phyloP scores from a whole-genome alignment of 2,888 invertebrate genomes.

The Drosophila pseudotakahashii region DNA sequence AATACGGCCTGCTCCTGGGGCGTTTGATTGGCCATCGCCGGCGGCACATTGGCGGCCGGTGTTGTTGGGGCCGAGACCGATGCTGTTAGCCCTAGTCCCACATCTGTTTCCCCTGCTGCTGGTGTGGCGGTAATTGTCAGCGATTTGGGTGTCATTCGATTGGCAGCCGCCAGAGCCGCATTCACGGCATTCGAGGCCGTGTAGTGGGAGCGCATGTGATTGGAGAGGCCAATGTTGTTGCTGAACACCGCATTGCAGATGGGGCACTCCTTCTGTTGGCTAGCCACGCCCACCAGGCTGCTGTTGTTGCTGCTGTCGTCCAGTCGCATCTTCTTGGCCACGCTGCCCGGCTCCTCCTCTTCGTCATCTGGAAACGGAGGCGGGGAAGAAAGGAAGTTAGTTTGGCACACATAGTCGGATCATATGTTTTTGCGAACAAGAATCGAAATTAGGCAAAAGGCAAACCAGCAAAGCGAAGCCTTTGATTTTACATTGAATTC shows the following conservation, averaged over 20 bases:
- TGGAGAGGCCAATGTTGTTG: constrained; percentile 83
- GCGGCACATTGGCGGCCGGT: constrained; percentile 33
- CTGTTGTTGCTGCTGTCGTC: constrained; percentile 67
- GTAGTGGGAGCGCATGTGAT: constrained; percentile 84
- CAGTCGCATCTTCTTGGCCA: constrained; percentile 77
- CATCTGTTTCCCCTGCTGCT: constrained; percentile 8
- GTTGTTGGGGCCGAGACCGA: constrained; percentile 5
- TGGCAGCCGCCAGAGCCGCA: constrained; percentile 58
- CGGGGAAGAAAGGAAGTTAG: neutral
- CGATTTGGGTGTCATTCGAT: constrained; percentile 69
- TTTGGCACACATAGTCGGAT: neutral
- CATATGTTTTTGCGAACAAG: no score
- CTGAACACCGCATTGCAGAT: constrained; percentile 83
- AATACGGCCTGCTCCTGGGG: constrained; percentile 77
- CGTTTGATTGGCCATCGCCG: constrained; percentile 66
- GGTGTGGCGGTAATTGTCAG: constrained; percentile 69
- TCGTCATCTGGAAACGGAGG: constrained; percentile 65
- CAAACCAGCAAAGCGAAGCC: constrained; percentile 1
- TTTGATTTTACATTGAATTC: constrained; percentile 1
- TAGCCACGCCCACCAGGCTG: constrained; percentile 44
- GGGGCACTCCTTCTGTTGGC: constrained; percentile 81
- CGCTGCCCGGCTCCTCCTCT: constrained; percentile 69
- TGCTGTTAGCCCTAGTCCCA: neutral
- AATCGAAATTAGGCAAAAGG: neutral
- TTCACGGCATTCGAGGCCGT: constrained; percentile 68